phyloP scores from a whole-genome alignment of 2,888 invertebrate species.

The Dryadula phaetusa region DNA sequence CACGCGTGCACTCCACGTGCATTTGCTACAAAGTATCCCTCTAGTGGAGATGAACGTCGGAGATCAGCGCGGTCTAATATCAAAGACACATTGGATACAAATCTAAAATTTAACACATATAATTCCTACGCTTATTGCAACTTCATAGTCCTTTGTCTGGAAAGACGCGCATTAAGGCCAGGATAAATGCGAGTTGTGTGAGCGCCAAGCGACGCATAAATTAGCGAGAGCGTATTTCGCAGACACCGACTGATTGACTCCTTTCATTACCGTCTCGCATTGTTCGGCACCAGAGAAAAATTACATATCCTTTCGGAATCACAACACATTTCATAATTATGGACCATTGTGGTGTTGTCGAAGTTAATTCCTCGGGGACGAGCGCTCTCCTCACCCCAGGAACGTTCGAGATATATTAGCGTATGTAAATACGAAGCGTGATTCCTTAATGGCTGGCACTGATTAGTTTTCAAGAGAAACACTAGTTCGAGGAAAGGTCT shows the following conservation, averaged over 20 bases:
- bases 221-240: slow-evolving; percentile 72
- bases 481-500: slow-evolving; percentile 73
- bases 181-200: slow-evolving; percentile 52
- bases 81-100: slow-evolving; percentile 27
- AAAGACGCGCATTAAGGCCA: slow-evolving; percentile 55
- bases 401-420: slow-evolving; percentile 67
- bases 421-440: slow-evolving; percentile 63
- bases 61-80: slow-evolving; percentile 16
- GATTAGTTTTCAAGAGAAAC: slow-evolving; percentile 79
- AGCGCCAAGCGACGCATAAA: slow-evolving; percentile 68
- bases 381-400: slow-evolving; percentile 65
- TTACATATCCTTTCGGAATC: slow-evolving; percentile 75
- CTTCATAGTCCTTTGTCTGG: slow-evolving; percentile 69
- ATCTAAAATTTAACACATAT: slow-evolving; percentile 41
- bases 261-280: slow-evolving; percentile 80
- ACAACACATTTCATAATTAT: slow-evolving; percentile 84
- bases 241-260: slow-evolving; percentile 82
- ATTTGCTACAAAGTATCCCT: slow-evolving; percentile 27
- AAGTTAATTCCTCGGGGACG: slow-evolving; percentile 72
- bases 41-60: slow-evolving; percentile 6
- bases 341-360: slow-evolving; percentile 81
- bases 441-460: slow-evolving; percentile 69
- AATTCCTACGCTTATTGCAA: slow-evolving; percentile 45
- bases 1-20: slow-evolving; percentile 54
- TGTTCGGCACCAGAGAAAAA: slow-evolving; percentile 79